phyloP scores from a whole-genome alignment of 2,797 vertebrate genomes.

The Ceyx erithaca region DNA sequence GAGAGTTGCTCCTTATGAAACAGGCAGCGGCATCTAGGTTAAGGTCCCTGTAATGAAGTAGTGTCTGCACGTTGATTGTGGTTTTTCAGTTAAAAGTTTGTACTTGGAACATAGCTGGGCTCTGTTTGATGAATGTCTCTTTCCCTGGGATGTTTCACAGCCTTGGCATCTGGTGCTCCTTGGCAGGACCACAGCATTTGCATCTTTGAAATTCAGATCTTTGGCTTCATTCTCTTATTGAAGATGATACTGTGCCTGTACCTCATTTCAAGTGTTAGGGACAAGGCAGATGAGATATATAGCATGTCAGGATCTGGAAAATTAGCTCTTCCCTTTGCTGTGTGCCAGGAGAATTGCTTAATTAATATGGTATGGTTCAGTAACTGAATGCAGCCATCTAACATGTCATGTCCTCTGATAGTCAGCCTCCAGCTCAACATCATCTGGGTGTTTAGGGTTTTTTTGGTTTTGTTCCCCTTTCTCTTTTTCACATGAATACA shows the following conservation, averaged over 20 bases:
- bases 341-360: background rate
- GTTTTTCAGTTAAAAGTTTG: slow-evolving; percentile 1
- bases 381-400: background rate
- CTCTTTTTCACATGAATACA: background rate
- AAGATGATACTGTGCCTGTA: background rate
- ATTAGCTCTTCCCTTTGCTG: background rate
- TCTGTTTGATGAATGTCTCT: background rate
- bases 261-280: background rate
- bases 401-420: background rate
- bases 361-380: background rate
- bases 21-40: slow-evolving; percentile 43
- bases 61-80: background rate
- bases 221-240: background rate
- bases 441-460: background rate
- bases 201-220: background rate
- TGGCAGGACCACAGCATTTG: slow-evolving; percentile 12
- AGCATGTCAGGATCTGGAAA: background rate
- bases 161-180: background rate
- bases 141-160: background rate
- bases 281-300: background rate
- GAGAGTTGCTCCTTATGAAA: slow-evolving; percentile 30
- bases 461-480: background rate
- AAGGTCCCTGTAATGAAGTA: background rate
- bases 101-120: background rate
- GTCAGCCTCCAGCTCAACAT: background rate